Evolutionary conservation across 1,140 invertebrate genomes (phyloP), one percentile per base, ranked within the genome.

Genomic region (Hermetia illucens): DNA sequence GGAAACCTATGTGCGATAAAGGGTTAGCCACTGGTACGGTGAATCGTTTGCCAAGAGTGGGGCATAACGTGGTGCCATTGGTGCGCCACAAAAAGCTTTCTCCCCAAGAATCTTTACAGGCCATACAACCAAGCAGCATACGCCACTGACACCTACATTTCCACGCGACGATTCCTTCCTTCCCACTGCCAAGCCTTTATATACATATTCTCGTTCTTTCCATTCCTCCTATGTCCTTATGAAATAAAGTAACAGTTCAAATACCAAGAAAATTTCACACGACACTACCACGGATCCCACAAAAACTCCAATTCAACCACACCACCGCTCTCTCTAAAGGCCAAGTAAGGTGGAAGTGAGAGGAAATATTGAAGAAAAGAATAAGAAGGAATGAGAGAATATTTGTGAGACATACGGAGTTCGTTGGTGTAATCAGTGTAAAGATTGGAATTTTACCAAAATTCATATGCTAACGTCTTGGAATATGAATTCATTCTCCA

Each of bases 1-100:
- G 55, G 55, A 58, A 58, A 55, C 54, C 53, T 54, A 56, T 58
- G 55, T 58, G 55, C 55, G 55, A 58, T 58, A 58, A 58, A 58
- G 55, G 55, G 55, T 58, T 58, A 58, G 55, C 55, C 55, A 51
- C 52, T 58, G 55, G 55, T 58, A 48, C 47, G 50, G 51, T 48
- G 30, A 44, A 36, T 49, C 37, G 43, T 44, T 41, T 41, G 35
- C 39, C 39, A 47, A 45, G 50, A 45, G 48, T 41, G 53, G 55
- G 45, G 51, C 55, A 58, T 58, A 58, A 58, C 55, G 55, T 53
- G 55, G 55, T 58, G 51, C 55, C 48, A 58, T 58, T 58, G 55
- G 55, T 58, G 55, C 55, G 55, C 55, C 55, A 45, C 55, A 58
- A 58, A 58, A 58, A 58, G 55, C 55, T 58, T 58, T 58, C 53